Conservation (phyloP, 1,140 invertebrate genomes). For the Physella acuta region DNA sequence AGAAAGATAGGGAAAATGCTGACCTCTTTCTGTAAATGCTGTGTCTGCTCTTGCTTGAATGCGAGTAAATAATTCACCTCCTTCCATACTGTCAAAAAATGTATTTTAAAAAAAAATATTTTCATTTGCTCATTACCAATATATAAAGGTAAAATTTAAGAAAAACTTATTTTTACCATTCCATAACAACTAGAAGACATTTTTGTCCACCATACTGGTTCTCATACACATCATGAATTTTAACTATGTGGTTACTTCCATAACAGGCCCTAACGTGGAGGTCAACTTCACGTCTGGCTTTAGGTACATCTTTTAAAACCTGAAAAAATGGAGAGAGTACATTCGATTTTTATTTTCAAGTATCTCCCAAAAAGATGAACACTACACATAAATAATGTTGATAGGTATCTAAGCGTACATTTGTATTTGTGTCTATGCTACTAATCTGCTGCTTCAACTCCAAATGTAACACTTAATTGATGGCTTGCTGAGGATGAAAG, state of each 20-base stretch:
- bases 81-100: slow-evolving; percentile 80
- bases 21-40: slow-evolving; percentile 92
- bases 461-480: too few relatives aligned
- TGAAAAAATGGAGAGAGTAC: slow-evolving; percentile 59
- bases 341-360: too few relatives aligned
- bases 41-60: slow-evolving; percentile 92
- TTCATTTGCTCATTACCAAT: background rate
- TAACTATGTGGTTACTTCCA: slow-evolving; percentile 88
- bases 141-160: background rate
- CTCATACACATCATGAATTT: slow-evolving; percentile 93
- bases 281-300: slow-evolving; percentile 91
- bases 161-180: slow-evolving; percentile 72
- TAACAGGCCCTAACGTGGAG: slow-evolving; percentile 87
- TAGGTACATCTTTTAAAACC: slow-evolving; percentile 87
- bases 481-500: too few relatives aligned
- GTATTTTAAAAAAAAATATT: background rate
- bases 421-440: too few relatives aligned
- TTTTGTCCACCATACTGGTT: slow-evolving; percentile 87
- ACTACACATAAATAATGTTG: background rate
- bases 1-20: slow-evolving; percentile 21
- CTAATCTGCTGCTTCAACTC: too few relatives aligned
- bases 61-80: slow-evolving; percentile 92
- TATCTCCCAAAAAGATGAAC: background rate
- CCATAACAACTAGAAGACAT: slow-evolving; percentile 95
- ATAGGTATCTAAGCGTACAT: slow-evolving; percentile 15